Evolutionary conservation across 2,888 invertebrate genomes (phyloP).

Genomic region (Nephrotoma flavescens): DNA sequence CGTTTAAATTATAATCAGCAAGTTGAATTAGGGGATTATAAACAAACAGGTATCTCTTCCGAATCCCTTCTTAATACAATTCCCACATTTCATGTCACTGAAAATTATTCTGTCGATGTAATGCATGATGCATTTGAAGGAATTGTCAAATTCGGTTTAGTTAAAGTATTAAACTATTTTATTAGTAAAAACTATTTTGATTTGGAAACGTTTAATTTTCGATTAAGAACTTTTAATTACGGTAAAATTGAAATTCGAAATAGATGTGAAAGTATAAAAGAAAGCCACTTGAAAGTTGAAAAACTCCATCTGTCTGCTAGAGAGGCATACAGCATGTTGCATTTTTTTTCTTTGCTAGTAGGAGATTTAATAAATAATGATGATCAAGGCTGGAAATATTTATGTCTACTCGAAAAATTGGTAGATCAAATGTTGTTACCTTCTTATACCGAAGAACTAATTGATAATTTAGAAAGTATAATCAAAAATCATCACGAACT

Average conservation of each 20-base stretch:
- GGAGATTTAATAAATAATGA: constrained; percentile 10
- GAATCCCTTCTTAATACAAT: constrained; percentile 11
- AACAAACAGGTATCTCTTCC: constrained; percentile 10
- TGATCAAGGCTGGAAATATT: constrained; percentile 10
- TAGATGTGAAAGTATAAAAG: constrained; percentile 1
- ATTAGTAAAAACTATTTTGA: constrained; percentile 8
- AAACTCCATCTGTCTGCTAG: constrained; percentile 11
- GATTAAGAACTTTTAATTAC: constrained; percentile 11
- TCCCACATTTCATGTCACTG: not conserved
- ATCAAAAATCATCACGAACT: not conserved
- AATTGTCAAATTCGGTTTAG: constrained; percentile 7
- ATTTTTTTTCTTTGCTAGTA: constrained; percentile 9
- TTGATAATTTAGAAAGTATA: not conserved
- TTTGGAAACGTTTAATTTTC: constrained; percentile 10
- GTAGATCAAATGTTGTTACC: not conserved
- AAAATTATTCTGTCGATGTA: constrained; percentile 9
- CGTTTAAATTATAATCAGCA: constrained; percentile 5
- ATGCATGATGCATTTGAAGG: constrained; percentile 9
- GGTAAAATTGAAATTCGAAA: constrained; percentile 12
- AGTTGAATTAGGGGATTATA: constrained; percentile 6
- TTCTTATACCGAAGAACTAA: not conserved
- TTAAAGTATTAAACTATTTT: constrained; percentile 1
- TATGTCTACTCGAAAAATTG: not conserved
- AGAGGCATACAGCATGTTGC: constrained; percentile 10
- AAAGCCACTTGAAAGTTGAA: constrained; percentile 9